phyloP scores from a whole-genome alignment of 92 coral and sea anemone species.

The Palythoa caribaeorum region DNA sequence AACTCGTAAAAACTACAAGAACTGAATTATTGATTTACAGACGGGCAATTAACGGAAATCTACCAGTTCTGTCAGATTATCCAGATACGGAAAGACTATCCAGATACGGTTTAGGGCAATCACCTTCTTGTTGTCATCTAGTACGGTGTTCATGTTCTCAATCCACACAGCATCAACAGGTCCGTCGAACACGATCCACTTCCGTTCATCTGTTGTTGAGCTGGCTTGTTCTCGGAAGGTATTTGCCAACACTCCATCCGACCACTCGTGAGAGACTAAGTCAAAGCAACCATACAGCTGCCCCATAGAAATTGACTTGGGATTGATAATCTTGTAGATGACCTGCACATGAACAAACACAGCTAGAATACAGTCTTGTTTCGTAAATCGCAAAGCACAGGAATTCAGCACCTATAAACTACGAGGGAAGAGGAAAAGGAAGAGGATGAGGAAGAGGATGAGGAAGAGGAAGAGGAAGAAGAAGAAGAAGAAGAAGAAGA shows the following conservation, averaged over 20 bases:
- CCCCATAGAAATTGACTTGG: slow-evolving; percentile 96
- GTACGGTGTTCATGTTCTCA: slow-evolving; percentile 98
- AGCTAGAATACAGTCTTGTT: not conserved
- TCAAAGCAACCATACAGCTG: slow-evolving; percentile 97
- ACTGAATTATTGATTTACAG: too few relatives aligned
- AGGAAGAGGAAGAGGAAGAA: too few relatives aligned
- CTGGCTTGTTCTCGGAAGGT: slow-evolving; percentile 95
- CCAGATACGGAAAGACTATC: not conserved
- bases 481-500: too few relatives aligned
- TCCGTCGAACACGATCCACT: slow-evolving; percentile 96
- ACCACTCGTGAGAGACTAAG: slow-evolving; percentile 98
- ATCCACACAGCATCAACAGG: slow-evolving; percentile 99
- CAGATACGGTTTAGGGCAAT: not conserved
- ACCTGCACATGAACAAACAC: slow-evolving; percentile 60
- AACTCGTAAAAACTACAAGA: too few relatives aligned
- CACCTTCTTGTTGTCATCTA: slow-evolving; percentile 97
- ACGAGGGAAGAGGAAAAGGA: too few relatives aligned
- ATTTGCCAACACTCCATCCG: slow-evolving; percentile 96
- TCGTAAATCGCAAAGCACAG: not conserved
- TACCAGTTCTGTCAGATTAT: not conserved
- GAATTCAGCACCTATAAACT: too few relatives aligned
- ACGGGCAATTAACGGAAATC: not conserved
- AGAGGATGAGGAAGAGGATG: too few relatives aligned
- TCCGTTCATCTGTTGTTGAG: slow-evolving; percentile 91
- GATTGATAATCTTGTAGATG: slow-evolving; percentile 90